Base-by-base conservation (phyloP, 2,888 invertebrate genomes). In the Ashinkailepas kermadecensis region DNA sequence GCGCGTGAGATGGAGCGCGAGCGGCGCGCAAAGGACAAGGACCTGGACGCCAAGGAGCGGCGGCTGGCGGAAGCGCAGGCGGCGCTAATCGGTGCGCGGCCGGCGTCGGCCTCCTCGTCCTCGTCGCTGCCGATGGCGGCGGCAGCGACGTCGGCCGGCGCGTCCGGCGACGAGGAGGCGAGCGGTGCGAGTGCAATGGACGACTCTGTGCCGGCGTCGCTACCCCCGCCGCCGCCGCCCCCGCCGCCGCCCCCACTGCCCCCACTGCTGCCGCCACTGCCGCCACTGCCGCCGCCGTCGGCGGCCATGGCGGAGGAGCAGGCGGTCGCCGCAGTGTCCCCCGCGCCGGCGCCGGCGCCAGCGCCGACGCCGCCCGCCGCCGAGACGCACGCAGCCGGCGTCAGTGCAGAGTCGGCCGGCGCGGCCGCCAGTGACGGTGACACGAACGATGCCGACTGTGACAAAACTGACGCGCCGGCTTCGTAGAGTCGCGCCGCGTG, bases 21-120 rank as follows among this genome's bases (percentile, higher is more conserved):
- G 7, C 79, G 25, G 25, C 82, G 56, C 21, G 82, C 74, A 39
- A 81, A 78, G 11, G 81, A 80, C 67, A 82, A 82, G 81, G 81
- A 83, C 80, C 81, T 82, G 65, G 81, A 81, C 83, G 82, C 83
- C 81, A 81, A 82, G 81, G 83, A 83, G 79, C 58, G 79, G 23
- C 58, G 25, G 79, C 58, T 79, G 56, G 57, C 81, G 10, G 81
- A 64, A 78, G 81, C 58, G 57, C 81, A 64, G 59, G 81, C 81
- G 59, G 74, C 79, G 58, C 57, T 79, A 56, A 21, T 74, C 21
- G 13, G 54, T 56, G 74, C 21, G 3, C 74, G 74, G 74, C 70
- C 70, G 15, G 70, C 39, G 18, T 13, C 39, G 15, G 21, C 54
- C 59, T 13, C 12, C 59, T 59, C 65, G 65, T 12, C n/a, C 15